Evolutionary conservation across 1,140 invertebrate species (phyloP).

Genomic region (Andricus grossulariae): DNA sequence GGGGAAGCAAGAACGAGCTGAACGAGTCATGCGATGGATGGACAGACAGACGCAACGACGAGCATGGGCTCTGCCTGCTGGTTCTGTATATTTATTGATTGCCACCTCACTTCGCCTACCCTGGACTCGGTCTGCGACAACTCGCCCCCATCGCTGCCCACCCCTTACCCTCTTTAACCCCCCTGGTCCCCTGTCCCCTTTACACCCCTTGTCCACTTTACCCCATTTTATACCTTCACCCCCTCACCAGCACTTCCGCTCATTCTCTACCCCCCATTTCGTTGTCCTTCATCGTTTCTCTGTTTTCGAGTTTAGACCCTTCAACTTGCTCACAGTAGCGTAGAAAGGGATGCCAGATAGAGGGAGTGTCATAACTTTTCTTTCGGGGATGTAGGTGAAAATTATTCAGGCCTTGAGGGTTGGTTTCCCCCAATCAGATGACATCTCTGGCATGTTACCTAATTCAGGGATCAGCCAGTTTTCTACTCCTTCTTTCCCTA

Average conservation of each 20-base stretch:
- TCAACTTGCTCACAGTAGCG: conserved; percentile 3
- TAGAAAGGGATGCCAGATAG: background rate
- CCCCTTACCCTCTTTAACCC: conserved; percentile 32
- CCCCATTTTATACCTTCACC: conserved; percentile 20
- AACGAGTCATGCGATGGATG: conserved; percentile 39
- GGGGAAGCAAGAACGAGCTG: conserved; percentile 57
- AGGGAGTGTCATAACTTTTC: background rate
- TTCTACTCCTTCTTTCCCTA: no score
- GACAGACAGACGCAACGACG: conserved; percentile 43
- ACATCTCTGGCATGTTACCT: no score
- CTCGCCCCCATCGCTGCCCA: conserved; percentile 32
- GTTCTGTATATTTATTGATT: conserved; percentile 77
- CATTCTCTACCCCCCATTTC: conserved; percentile 16
- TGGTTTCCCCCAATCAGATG: no score
- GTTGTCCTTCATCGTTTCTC: conserved; percentile 32
- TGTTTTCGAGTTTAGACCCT: conserved; percentile 11
- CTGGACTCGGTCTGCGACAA: conserved; percentile 63
- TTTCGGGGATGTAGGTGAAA: conserved; percentile 16
- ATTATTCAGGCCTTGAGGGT: conserved; percentile 6
- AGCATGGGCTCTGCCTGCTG: conserved; percentile 41
- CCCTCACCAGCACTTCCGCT: conserved; percentile 15
- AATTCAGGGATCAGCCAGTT: no score
- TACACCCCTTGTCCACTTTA: conserved; percentile 32
- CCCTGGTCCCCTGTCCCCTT: conserved; percentile 37
- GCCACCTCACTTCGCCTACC: conserved; percentile 68